phyloP scores from a whole-genome alignment of 2,888 invertebrate genomes.

The Drosophila fulvimacula region DNA sequence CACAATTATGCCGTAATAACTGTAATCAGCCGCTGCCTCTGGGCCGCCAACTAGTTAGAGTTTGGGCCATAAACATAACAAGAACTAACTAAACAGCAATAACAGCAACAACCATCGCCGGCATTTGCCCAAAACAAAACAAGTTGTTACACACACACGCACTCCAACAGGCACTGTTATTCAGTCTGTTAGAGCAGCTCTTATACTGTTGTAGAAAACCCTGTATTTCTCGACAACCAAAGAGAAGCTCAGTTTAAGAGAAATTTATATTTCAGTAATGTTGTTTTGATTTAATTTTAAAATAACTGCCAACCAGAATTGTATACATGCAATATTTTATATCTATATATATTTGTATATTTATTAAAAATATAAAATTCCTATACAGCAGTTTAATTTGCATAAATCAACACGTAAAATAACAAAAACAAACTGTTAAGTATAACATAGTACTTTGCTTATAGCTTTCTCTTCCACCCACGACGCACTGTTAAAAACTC shows the following conservation, averaged over 20 bases:
- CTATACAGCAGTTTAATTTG: neutral
- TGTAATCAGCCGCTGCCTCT: constrained; percentile 60
- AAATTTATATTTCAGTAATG: neutral
- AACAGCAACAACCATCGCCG: constrained; percentile 49
- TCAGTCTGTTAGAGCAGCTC: constrained; percentile 18
- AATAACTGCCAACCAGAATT: neutral
- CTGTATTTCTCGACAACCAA: constrained; percentile 39
- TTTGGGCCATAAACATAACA: constrained; percentile 43
- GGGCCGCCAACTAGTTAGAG: constrained; percentile 49
- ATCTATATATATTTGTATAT: neutral
- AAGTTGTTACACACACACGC: constrained; percentile 24
- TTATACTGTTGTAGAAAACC: constrained; percentile 46
- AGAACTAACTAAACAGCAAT: constrained; percentile 49
- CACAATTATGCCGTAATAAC: constrained; percentile 70
- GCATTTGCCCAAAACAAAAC: constrained; percentile 69
- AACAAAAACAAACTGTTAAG: neutral
- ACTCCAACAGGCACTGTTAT: constrained; percentile 8
- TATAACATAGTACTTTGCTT: neutral
- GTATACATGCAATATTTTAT: neutral
- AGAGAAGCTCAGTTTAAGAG: constrained; percentile 37
- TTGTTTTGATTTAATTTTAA: constrained; percentile 6
- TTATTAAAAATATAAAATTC: no score
- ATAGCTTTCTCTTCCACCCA: constrained; percentile 20
- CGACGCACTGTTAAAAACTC: constrained; percentile 9
- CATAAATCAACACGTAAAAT: neutral